Percentiles rank a stretch among this genome's conserved stretches.
These are phyloP conservation scores for Atlantisia rogersi DNA, from an alignment of 2,113 vertebrate genomes.

Conservation along the genomic window DNA sequence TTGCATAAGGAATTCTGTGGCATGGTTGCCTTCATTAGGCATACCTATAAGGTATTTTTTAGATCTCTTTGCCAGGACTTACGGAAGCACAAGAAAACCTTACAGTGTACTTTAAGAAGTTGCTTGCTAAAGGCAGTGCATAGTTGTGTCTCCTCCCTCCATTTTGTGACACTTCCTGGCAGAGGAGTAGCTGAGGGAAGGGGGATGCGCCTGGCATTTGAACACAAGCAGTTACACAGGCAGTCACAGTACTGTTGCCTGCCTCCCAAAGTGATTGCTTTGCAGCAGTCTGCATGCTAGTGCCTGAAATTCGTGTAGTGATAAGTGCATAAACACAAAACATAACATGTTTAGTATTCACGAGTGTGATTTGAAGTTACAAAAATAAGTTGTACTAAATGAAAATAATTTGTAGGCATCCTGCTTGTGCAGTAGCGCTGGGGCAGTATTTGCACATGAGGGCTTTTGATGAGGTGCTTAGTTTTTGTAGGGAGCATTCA, in stretches of 20 bases:
- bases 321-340: accelerated
- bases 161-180: neutral
- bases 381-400: neutral
- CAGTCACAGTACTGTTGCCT: neutral
- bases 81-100: accelerated
- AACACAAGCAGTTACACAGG: neutral
- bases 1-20: neutral
- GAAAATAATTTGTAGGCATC: neutral
- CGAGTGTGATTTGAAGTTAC: neutral
- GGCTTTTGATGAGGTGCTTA: neutral
- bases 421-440: neutral
- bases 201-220: neutral
- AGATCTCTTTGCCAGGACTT: neutral
- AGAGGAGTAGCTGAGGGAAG: neutral
- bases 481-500: neutral
- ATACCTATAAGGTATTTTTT: neutral
- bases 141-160: neutral
- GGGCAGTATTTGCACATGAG: neutral
- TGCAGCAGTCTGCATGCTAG: neutral
- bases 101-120: neutral
- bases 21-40: neutral
- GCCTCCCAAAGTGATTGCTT: neutral
- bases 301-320: neutral
- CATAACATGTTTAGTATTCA: neutral
- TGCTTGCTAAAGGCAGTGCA: neutral